A percentile compares a stretch with the other conserved stretches of the same genome.
These are phyloP conservation scores for Parambassis ranga DNA, from an alignment of 2,797 vertebrate species.

Conservation along the genomic window DNA sequence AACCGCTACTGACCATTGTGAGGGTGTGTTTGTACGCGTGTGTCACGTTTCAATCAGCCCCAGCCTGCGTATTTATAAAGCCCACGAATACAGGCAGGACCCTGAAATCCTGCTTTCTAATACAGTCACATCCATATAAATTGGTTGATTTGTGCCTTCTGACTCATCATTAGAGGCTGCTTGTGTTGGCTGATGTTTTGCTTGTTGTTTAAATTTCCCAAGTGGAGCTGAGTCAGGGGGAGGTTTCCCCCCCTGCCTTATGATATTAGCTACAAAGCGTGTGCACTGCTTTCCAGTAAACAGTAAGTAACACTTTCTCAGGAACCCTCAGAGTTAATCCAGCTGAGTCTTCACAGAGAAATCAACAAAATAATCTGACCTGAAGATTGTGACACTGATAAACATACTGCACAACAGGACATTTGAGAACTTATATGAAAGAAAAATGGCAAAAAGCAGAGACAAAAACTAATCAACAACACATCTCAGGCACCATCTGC, in stretches of 20 bases:
- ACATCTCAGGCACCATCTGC: slow-evolving; percentile 55
- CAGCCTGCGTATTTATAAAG: slow-evolving; percentile 49
- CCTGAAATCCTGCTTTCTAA: slow-evolving; percentile 29
- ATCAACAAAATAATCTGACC: slow-evolving; percentile 14
- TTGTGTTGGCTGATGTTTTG: slow-evolving; percentile 70
- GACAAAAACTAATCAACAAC: slow-evolving; percentile 37
- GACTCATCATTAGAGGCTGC: slow-evolving; percentile 59
- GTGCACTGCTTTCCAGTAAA: slow-evolving; percentile 22
- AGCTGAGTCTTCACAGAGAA: slow-evolving; percentile 23
- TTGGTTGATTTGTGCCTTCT: slow-evolving; percentile 48
- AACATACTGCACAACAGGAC: slow-evolving; percentile 18
- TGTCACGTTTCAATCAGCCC: slow-evolving; percentile 56
- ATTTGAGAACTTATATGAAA: slow-evolving; percentile 17
- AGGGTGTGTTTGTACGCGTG: slow-evolving; percentile 29
- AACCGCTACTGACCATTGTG: slow-evolving; percentile 68
- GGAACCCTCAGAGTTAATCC: slow-evolving; percentile 4
- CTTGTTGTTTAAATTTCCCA: slow-evolving; percentile 74
- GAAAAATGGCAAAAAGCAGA: slow-evolving; percentile 17
- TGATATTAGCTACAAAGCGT: slow-evolving; percentile 48
- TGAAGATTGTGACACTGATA: slow-evolving; percentile 24
- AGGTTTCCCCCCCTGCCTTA: slow-evolving; percentile 47
- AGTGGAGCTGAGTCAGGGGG: slow-evolving; percentile 64
- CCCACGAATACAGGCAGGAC: slow-evolving; percentile 7
- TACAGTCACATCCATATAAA: slow-evolving; percentile 34
- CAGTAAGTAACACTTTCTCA: neutral